Percentiles rank a stretch among this genome's conserved stretches.
phyloP scores from a whole-genome alignment of 2,797 vertebrate species.

The Mus spretus region DNA sequence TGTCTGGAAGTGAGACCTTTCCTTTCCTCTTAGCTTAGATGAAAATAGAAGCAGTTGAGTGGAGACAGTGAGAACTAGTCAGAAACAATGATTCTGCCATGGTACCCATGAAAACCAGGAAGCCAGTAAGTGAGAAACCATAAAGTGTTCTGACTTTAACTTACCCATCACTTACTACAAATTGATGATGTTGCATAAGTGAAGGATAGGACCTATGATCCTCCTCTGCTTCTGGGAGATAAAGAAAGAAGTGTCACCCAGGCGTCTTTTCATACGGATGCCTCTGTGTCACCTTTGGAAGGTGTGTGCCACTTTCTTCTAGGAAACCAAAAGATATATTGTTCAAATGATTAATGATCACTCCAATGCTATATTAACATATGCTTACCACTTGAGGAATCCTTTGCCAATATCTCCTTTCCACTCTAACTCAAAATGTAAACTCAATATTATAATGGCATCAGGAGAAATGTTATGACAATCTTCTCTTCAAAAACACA shows the following conservation, averaged over 20 bases:
- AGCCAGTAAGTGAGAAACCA: not conserved
- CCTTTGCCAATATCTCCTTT: not conserved
- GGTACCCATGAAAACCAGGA: not conserved
- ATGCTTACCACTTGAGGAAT: not conserved
- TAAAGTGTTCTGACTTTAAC: not conserved
- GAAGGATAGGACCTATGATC: not conserved
- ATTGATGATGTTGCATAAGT: not conserved
- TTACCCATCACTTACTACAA: not conserved
- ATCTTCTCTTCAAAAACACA: not conserved
- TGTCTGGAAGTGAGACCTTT: not conserved
- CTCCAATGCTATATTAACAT: no score
- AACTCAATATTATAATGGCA: not conserved
- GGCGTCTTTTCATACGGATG: not conserved
- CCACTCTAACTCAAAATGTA: not conserved
- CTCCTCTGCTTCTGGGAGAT: not conserved
- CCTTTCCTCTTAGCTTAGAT: not conserved
- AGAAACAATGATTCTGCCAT: not conserved
- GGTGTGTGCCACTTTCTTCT: not conserved
- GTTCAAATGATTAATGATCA: not conserved
- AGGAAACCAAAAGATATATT: not conserved
- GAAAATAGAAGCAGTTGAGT: not conserved
- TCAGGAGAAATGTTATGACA: not conserved
- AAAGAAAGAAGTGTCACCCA: accelerated
- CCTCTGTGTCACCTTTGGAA: not conserved
- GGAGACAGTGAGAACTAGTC: not conserved